Evolutionary conservation across 2,797 vertebrate genomes (phyloP).

Genomic region (Chelmon rostratus): DNA sequence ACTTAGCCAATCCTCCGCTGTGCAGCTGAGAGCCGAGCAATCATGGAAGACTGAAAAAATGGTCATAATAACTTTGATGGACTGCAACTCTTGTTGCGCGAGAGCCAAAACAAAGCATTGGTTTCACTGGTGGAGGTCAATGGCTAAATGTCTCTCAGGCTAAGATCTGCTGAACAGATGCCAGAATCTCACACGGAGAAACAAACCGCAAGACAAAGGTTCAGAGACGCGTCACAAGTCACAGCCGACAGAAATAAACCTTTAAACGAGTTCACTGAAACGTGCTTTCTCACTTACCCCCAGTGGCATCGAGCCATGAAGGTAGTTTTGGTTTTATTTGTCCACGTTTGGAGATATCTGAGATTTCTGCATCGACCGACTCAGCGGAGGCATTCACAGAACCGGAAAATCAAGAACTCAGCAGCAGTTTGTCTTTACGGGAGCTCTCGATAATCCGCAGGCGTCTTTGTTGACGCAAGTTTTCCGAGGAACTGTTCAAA

Average conservation of each 20-base stretch:
- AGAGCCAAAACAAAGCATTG: slow-evolving; percentile 61
- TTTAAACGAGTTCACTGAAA: background rate
- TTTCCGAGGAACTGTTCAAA: background rate
- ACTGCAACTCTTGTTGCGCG: slow-evolving; percentile 18
- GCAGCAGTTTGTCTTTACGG: background rate
- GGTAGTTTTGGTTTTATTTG: background rate
- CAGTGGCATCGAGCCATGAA: background rate
- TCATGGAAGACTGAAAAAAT: slow-evolving; percentile 56
- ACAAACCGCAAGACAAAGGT: slow-evolving; percentile 16
- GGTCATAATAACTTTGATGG: slow-evolving; percentile 53
- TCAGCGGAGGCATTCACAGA: background rate
- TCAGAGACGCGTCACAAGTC: slow-evolving; percentile 23
- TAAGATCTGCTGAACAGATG: slow-evolving; percentile 15
- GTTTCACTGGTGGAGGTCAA: slow-evolving; percentile 48
- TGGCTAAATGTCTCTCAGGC: slow-evolving; percentile 28
- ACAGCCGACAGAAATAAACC: background rate
- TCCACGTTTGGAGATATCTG: background rate
- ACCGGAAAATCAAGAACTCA: background rate
- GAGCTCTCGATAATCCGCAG: background rate
- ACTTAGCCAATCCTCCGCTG: slow-evolving; percentile 21
- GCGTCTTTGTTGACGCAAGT: background rate
- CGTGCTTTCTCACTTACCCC: background rate
- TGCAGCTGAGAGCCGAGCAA: slow-evolving; percentile 20
- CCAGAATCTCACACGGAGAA: slow-evolving; percentile 11
- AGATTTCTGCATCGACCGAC: background rate